Conservation (phyloP, 2,888 invertebrate genomes). For the Candidula unifasciata region DNA sequence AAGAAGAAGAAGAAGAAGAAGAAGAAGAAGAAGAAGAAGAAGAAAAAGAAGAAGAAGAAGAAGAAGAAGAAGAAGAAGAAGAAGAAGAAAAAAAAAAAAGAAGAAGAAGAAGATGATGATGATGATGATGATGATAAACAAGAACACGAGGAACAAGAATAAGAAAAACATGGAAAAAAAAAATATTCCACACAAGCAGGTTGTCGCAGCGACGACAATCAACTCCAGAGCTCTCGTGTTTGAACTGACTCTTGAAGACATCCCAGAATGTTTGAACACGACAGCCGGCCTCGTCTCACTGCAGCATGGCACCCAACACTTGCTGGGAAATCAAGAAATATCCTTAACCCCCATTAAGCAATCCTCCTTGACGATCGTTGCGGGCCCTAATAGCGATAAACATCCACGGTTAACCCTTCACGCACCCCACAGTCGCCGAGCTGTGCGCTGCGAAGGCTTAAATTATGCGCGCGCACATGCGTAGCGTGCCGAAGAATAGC, state of each 20-base stretch:
- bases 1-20: not conserved
- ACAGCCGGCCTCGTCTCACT: not conserved
- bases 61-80: not conserved
- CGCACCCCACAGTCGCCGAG: not conserved
- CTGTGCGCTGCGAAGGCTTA: not conserved
- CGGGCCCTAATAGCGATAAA: not conserved
- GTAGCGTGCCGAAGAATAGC: conserved; percentile 55
- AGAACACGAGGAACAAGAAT: not conserved
- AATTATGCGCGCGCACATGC: conserved; percentile 56
- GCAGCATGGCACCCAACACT: not conserved
- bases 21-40: not conserved
- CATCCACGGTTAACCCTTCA: conserved; percentile 31
- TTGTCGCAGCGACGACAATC: not conserved
- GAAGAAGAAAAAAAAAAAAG: not conserved
- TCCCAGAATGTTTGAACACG: not conserved
- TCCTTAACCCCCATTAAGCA: not conserved
- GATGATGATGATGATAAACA: not conserved
- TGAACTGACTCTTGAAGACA: not conserved
- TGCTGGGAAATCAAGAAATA: not conserved
- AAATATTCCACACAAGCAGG: not conserved
- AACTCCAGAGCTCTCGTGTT: not conserved
- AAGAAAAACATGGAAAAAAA: not conserved
- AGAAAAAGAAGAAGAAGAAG: not conserved
- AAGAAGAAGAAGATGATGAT: not conserved
- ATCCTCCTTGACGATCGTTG: not conserved